These are phyloP conservation scores for Epistrophella euchroma DNA, from an alignment of 2,888 invertebrate species.

Conservation along the genomic window DNA sequence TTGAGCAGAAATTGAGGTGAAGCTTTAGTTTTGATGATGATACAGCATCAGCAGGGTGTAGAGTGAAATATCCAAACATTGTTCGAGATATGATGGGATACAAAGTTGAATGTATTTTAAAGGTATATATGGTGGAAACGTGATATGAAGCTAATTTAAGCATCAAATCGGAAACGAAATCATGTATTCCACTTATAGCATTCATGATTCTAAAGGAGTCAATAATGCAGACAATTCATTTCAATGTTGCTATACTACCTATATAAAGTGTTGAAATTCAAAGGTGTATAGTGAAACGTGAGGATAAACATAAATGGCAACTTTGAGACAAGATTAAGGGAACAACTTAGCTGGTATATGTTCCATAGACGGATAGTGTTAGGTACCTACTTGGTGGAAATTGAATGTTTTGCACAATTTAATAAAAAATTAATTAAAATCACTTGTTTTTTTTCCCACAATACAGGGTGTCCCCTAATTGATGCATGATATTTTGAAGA, in stretches of 20 bases:
- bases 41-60: neutral
- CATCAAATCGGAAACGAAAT: conserved; percentile 19
- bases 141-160: conserved; percentile 26
- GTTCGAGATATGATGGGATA: conserved; percentile 11
- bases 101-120: conserved; percentile 36
- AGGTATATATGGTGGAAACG: conserved; percentile 22
- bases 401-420: no score
- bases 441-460: no score
- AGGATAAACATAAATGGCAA: neutral
- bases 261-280: neutral
- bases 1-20: conserved; percentile 3
- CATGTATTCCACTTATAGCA: neutral
- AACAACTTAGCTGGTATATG: no score
- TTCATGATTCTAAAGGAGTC: neutral
- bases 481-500: no score
- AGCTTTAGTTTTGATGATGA: conserved; percentile 6
- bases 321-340: neutral
- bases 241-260: neutral
- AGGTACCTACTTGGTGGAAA: no score
- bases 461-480: no score
- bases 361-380: no score
- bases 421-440: no score
- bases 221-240: conserved; percentile 9
- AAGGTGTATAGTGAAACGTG: neutral
- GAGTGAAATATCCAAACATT: conserved; percentile 3